Conservation (phyloP, 2,888 invertebrate species). For the Drosophila longiperda region DNA sequence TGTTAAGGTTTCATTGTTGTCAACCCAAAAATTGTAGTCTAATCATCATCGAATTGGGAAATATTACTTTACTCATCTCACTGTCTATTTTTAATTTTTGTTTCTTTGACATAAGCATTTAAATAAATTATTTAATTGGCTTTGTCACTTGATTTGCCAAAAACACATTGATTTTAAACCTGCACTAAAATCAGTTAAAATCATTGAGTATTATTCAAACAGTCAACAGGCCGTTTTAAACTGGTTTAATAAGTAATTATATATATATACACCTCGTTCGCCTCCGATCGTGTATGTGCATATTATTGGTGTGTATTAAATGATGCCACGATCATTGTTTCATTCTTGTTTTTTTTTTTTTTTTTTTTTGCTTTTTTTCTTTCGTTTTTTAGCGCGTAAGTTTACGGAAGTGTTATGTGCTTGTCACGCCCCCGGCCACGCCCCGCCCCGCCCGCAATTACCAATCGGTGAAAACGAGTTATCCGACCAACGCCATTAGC, state of each 20-base stretch:
- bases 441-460: slow-evolving; percentile 38
- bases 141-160: slow-evolving; percentile 5
- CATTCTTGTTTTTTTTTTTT: slow-evolving; percentile 24
- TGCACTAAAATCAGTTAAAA: slow-evolving; percentile 49
- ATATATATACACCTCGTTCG: slow-evolving; percentile 39
- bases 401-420: slow-evolving; percentile 55
- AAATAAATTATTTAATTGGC: slow-evolving; percentile 2
- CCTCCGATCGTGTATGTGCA: slow-evolving; percentile 31
- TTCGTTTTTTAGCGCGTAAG: slow-evolving; percentile 41
- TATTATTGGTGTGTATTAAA: slow-evolving; percentile 39
- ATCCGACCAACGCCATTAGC: slow-evolving; percentile 36
- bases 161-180: slow-evolving; percentile 33
- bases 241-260: slow-evolving; percentile 53
- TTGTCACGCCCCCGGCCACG: slow-evolving; percentile 41
- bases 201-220: slow-evolving; percentile 49
- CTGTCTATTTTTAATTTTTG: not conserved
- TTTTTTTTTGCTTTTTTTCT: not conserved
- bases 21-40: not conserved
- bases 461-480: slow-evolving; percentile 57
- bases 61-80: not conserved
- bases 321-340: slow-evolving; percentile 58
- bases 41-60: not conserved
- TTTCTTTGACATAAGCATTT: slow-evolving; percentile 4
- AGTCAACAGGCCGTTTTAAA: slow-evolving; percentile 36
- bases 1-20: not conserved